These are phyloP conservation scores for Formica exsecta DNA, from an alignment of 1,140 invertebrate species.

Conservation along the genomic window DNA sequence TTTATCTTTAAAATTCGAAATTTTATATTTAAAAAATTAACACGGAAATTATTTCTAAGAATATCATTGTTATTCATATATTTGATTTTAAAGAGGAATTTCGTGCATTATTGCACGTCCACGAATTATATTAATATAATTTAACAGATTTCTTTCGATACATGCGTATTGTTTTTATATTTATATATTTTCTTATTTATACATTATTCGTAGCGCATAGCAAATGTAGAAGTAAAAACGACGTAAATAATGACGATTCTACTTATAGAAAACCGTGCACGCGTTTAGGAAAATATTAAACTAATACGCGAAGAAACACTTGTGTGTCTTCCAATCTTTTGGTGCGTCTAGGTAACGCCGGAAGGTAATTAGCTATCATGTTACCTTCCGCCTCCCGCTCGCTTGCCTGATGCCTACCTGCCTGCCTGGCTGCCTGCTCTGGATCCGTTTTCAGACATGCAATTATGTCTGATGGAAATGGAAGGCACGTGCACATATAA, in stretches of 20 bases:
- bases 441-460: slow-evolving; percentile 78
- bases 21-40: background rate
- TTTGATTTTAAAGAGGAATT: background rate
- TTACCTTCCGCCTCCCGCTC: slow-evolving; percentile 73
- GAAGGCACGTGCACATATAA: slow-evolving; percentile 65
- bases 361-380: slow-evolving; percentile 80
- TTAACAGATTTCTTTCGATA: background rate
- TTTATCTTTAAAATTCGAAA: background rate
- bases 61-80: background rate
- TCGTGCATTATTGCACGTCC: background rate
- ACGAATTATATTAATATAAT: background rate
- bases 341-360: slow-evolving; percentile 66
- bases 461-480: slow-evolving; percentile 78
- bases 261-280: background rate
- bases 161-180: background rate
- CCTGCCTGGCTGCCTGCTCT: slow-evolving; percentile 57
- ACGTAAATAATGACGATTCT: background rate
- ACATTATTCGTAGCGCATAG: background rate
- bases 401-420: slow-evolving; percentile 61
- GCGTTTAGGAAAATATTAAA: slow-evolving; percentile 63
- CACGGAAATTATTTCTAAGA: background rate
- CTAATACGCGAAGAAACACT: slow-evolving; percentile 62
- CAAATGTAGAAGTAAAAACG: background rate
- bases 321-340: slow-evolving; percentile 61
- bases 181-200: background rate